Evolutionary conservation across 2,888 invertebrate genomes (phyloP), one percentile per base, ranked within the genome.

Genomic region (Pollenia angustigena): DNA sequence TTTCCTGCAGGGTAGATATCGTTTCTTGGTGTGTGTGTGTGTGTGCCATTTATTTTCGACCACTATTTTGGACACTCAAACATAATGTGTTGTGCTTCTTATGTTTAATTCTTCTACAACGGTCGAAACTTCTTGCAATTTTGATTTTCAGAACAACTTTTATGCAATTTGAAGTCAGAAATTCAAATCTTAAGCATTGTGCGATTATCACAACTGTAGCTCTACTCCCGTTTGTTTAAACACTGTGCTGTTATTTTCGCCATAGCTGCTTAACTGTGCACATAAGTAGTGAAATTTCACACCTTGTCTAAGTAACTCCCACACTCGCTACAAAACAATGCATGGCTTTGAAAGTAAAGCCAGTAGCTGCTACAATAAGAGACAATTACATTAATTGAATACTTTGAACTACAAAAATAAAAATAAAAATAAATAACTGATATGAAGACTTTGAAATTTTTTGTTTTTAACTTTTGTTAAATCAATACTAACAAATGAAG

Each of bases 251-350:
- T 18, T 32, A 50, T 50, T 42, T 23, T 18, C 1, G 4, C 1
- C 68, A 12, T 42, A 10, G 48, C 11, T 79, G 50, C 60, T 50
- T 23, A 12, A 32, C 9, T 40, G 32, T 80, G 44, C 12, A 50
- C 40, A 58, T 56, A 69, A 69, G 32, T 80, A 48, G 56, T 56
- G 48, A 76, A 32, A 76, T 62, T 81, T 81, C 64, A 76, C 85
- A 85, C 81, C 72, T 85, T 76, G 46, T 54, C 18, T 71, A 76
- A 85, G 52, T 72, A 68, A 72, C 71, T 78, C 78, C 85, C 81
- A 81, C 81, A 60, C 75, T 18, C 71, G 32, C 62, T 23, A 12
- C 62, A 4, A 42, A 62, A 62, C 62, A 71, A 48, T 52, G 40
- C 32, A 46, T 44, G 56, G 16, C 46, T 40, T 12, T 80, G 46